Base-by-base conservation (phyloP, 1,140 invertebrate genomes). In the Thaumatotibia leucotreta region DNA sequence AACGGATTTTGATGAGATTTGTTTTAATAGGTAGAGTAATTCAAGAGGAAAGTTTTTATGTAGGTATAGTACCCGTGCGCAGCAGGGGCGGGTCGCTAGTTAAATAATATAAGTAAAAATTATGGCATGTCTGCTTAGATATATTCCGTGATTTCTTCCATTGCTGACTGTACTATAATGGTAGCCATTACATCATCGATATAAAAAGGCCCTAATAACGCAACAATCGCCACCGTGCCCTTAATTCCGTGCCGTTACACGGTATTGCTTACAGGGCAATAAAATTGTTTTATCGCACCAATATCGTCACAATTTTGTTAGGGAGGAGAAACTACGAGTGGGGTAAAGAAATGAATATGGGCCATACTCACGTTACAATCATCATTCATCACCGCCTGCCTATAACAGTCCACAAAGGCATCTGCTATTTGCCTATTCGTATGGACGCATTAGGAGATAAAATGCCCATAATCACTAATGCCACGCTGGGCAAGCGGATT, bases 241-340 rank as follows among this genome's bases (percentile, higher is more conserved):
- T 49, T 49, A 49, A 49, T 58, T 29, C 27, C 14, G 20, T 52
- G 32, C 27, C 8, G 50, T 65, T 54, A 65, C 63, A 27, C 11
- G 61, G 61, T 63, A 67, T 63, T 63, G 66, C 61, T 45, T 52
- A 54, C 66, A 14, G 22, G 33, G 61, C 66, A 63, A 73, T 73
- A 69, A 73, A 74, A 68, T 62, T 70, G 71, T 70, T 73, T 73
- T 73, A 74, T 74, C 62, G 69, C 29, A n/a, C 52, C 66, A 74
- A 74, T 71, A 74, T 63, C 67, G 67, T 24, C 54, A 63, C 31
- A 54, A 54, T 58, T 29, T 58, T 24, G 0, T 1, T 58, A 58
- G 52, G n/a, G 52, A 58, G 11, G 52, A 4, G 27, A 58, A 27
- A 20, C 1, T 58, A 10, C 1, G 2, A 23, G 10, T 24, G 49